Evolutionary conservation across 2,888 invertebrate genomes (phyloP).

Genomic region (Cephalotes varians): DNA sequence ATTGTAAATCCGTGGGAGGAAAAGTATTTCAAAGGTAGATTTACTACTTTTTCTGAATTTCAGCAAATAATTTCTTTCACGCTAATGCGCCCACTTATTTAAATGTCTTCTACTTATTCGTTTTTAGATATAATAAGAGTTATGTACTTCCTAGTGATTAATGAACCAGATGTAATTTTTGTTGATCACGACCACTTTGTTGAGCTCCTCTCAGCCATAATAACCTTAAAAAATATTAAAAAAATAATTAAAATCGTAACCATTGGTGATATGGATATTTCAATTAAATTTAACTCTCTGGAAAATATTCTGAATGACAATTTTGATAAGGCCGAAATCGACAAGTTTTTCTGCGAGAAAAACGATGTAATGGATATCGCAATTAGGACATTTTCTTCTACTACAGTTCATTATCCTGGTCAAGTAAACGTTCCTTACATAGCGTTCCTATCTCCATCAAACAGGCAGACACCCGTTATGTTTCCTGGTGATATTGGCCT

Average conservation of each 20-base stretch:
- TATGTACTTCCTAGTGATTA: not conserved
- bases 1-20: not conserved
- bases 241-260: not conserved
- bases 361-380: not conserved
- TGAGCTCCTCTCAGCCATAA: not conserved
- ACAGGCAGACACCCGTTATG: not conserved
- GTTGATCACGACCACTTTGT: not conserved
- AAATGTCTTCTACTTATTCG: not conserved
- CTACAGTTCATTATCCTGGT: not conserved
- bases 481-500: not conserved
- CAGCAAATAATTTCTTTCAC: not conserved
- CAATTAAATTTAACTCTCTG: not conserved
- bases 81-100: not conserved
- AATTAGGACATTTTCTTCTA: not conserved
- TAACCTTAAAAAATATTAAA: not conserved
- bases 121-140: not conserved
- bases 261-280: not conserved
- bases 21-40: not conserved
- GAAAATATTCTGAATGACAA: not conserved
- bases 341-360: not conserved
- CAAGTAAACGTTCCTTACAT: not conserved
- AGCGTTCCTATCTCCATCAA: not conserved
- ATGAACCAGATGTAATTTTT: not conserved
- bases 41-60: not conserved
- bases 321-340: not conserved